These are phyloP conservation scores for Rotaria magnacalcarata DNA, from an alignment of 2,888 invertebrate species.

Conservation along the genomic window DNA sequence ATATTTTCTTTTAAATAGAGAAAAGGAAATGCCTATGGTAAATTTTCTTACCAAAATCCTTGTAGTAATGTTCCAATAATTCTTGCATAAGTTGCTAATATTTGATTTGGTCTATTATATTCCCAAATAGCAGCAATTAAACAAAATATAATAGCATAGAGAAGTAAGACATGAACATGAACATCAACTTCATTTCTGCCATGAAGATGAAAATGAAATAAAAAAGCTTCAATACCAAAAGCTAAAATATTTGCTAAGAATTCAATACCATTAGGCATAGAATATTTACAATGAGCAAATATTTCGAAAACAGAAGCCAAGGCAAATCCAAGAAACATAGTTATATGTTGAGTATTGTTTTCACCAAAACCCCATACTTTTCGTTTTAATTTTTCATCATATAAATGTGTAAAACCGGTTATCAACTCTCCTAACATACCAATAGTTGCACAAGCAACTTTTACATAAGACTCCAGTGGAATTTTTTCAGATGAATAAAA, in stretches of 20 bases:
- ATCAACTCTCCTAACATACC: slow-evolving; percentile 57
- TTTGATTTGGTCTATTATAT: slow-evolving; percentile 27
- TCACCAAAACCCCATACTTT: not conserved
- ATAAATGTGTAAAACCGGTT: slow-evolving; percentile 55
- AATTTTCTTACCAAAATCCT: not conserved
- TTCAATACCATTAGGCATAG: not conserved
- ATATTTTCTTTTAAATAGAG: too few species aligned
- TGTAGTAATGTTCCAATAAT: slow-evolving; percentile 25
- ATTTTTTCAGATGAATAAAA: slow-evolving; percentile 48
- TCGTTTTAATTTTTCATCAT: slow-evolving; percentile 47
- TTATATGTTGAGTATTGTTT: slow-evolving; percentile 33
- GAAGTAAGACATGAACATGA: slow-evolving; percentile 60
- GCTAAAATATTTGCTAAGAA: not conserved
- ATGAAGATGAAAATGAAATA: slow-evolving; percentile 33
- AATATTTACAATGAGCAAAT: not conserved
- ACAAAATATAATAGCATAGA: slow-evolving; percentile 57
- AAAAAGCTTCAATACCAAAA: not conserved
- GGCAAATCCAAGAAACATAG: slow-evolving; percentile 6
- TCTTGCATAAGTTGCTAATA: slow-evolving; percentile 20
- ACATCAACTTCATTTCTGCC: slow-evolving; percentile 51
- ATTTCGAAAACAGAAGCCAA: slow-evolving; percentile 30
- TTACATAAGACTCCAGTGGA: slow-evolving; percentile 46
- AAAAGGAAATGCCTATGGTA: too few species aligned
- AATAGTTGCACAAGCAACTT: slow-evolving; percentile 48
- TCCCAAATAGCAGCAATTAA: slow-evolving; percentile 50